Evolutionary conservation across 2,797 vertebrate genomes (phyloP).

Genomic region (Propithecus perrieri): DNA sequence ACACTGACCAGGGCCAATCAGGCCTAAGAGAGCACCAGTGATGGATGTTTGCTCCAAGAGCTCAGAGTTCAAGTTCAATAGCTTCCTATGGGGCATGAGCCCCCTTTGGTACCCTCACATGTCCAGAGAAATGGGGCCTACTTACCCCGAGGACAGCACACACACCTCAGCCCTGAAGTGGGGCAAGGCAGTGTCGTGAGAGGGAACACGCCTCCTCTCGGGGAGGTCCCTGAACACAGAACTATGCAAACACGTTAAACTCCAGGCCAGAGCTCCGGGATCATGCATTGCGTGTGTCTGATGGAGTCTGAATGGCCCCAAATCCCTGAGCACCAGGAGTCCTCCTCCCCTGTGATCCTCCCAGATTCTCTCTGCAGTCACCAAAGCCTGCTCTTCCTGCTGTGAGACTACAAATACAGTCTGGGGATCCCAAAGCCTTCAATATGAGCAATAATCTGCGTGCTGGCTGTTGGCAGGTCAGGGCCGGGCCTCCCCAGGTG

Average conservation of each 20-base stretch:
- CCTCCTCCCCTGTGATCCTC: not conserved
- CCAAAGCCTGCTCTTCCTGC: not conserved
- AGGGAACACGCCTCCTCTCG: not conserved
- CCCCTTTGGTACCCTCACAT: not conserved
- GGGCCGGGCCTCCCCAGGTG: not conserved
- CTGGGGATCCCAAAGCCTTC: not conserved
- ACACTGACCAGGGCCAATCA: not conserved
- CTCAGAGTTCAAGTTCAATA: not conserved
- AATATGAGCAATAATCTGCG: not conserved
- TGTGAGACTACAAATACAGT: not conserved
- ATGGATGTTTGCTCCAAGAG: not conserved
- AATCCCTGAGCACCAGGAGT: not conserved
- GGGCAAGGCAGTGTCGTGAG: not conserved
- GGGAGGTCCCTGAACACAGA: not conserved
- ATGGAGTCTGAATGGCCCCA: not conserved
- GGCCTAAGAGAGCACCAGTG: not conserved
- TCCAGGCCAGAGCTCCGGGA: not conserved
- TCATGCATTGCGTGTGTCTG: not conserved
- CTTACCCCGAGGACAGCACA: not conserved
- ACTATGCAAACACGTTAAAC: not conserved
- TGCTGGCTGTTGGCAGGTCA: not conserved
- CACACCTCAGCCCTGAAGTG: not conserved
- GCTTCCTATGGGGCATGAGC: not conserved
- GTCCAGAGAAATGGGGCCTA: not conserved
- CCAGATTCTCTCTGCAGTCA: not conserved